Evolutionary conservation across 53 echinoderm and acorn worm species (phyloP).

Genomic region (Hippasteria phrygiana): DNA sequence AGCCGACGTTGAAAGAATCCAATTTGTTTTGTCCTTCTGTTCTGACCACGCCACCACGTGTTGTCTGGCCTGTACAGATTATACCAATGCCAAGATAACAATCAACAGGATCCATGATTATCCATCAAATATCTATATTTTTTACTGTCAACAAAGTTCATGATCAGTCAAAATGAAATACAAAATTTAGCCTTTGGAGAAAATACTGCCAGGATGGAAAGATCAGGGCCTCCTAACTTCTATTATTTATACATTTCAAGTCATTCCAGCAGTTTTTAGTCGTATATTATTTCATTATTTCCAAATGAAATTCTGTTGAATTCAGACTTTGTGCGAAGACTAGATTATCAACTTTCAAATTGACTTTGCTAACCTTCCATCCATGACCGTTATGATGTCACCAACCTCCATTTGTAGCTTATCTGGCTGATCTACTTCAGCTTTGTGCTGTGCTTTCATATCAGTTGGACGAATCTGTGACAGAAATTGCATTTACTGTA

Average conservation of each 20-base stretch:
- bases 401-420: slow-evolving; percentile 85
- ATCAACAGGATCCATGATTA: no score
- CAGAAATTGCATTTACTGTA: not conserved
- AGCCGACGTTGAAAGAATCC: slow-evolving; percentile 87
- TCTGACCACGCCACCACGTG: slow-evolving; percentile 94
- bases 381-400: slow-evolving; percentile 90
- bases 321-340: no score
- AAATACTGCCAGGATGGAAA: no score
- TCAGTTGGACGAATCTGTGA: slow-evolving; percentile 83
- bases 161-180: no score
- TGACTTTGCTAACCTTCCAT: slow-evolving; percentile 81
- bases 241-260: no score
- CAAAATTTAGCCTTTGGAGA: no score
- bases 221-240: no score
- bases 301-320: no score
- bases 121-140: no score
- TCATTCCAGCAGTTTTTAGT: no score
- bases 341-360: not conserved
- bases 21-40: slow-evolving; percentile 81
- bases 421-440: slow-evolving; percentile 80
- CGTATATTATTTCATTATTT: no score
- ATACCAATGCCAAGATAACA: not conserved
- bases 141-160: no score
- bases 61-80: slow-evolving; percentile 74
- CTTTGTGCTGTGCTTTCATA: slow-evolving; percentile 77